Conservation (phyloP, 2,797 vertebrate species). For the Catostomus latipinnis region DNA sequence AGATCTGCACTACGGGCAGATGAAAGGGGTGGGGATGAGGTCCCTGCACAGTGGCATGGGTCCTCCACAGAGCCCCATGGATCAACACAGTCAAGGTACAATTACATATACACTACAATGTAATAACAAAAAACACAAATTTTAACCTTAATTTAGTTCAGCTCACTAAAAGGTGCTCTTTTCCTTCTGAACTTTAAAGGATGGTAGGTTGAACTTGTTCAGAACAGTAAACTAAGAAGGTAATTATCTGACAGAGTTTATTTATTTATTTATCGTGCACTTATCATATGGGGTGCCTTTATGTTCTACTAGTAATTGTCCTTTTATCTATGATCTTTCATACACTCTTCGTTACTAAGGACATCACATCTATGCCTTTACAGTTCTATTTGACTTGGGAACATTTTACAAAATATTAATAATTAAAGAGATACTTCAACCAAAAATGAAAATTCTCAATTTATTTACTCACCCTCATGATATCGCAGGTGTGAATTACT, state of each 20-base stretch:
- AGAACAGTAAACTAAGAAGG: neutral
- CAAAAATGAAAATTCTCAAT: too few species aligned
- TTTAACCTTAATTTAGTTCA: constrained; percentile 14
- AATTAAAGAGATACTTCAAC: neutral
- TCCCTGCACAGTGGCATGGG: constrained; percentile 96
- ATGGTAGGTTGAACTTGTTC: neutral
- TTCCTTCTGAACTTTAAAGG: neutral
- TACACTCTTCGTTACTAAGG: neutral
- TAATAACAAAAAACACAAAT: constrained; percentile 13
- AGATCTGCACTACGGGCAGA: constrained; percentile 90
- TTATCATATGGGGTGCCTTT: neutral
- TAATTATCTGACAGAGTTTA: neutral
- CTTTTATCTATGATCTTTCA: neutral
- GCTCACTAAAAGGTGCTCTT: neutral
- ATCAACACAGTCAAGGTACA: constrained; percentile 96
- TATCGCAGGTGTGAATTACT: too few species aligned
- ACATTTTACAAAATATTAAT: neutral
- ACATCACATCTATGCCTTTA: neutral
- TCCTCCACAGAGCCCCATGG: constrained; percentile 97
- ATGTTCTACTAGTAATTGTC: neutral
- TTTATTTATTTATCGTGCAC: neutral
- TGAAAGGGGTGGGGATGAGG: constrained; percentile 91
- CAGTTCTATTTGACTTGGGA: neutral
- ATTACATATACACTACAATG: neutral
- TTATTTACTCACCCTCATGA: too few species aligned